Conservation (phyloP, 2,113 vertebrate species). For the Chionis minor region DNA sequence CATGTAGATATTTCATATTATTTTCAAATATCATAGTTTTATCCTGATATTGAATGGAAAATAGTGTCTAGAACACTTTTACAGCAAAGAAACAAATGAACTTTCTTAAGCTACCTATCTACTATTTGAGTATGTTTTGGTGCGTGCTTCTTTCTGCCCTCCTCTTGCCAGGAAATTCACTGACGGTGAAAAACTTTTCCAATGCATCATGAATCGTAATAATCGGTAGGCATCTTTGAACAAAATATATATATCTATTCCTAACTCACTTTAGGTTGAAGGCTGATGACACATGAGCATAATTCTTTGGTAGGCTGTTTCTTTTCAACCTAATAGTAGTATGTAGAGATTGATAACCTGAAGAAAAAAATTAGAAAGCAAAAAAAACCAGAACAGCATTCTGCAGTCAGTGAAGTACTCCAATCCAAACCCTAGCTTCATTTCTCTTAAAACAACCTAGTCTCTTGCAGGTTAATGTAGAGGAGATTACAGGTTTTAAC, state of each 20-base stretch:
- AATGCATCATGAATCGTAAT: not conserved
- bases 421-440: not conserved
- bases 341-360: not conserved
- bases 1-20: not conserved
- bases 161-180: not conserved
- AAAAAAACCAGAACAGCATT: not conserved
- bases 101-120: not conserved
- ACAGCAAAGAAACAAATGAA: not conserved
- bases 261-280: not conserved
- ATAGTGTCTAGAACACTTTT: not conserved
- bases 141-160: not conserved
- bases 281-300: not conserved
- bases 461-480: not conserved
- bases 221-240: not conserved
- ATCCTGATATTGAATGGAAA: not conserved
- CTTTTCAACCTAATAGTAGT: not conserved
- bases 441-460: not conserved
- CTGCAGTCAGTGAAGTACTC: not conserved
- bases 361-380: not conserved
- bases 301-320: not conserved
- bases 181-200: not conserved
- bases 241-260: not conserved
- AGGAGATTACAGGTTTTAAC: not conserved
- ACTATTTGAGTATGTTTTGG: not conserved
- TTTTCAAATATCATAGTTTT: not conserved